Conservation (phyloP, 2,888 invertebrate genomes). For the Scaptomyza polygonia region DNA sequence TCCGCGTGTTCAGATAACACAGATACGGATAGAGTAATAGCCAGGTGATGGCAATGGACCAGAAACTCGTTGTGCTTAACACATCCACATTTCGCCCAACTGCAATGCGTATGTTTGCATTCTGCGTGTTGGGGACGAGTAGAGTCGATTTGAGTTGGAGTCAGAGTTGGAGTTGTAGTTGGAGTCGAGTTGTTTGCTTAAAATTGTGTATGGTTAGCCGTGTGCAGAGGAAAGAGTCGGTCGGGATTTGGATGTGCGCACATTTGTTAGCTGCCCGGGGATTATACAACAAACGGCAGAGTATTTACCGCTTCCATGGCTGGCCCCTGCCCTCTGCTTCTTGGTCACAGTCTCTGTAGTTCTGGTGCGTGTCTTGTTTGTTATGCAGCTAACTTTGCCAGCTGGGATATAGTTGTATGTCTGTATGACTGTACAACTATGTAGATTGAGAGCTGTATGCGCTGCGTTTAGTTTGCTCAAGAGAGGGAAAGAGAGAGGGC, state of each 20-base stretch:
- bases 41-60: constrained; percentile 67
- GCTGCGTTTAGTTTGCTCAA: constrained; percentile 38
- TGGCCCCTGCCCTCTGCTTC: background rate
- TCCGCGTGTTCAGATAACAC: constrained; percentile 33
- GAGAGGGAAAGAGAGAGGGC: background rate
- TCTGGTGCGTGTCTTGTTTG: constrained; percentile 41
- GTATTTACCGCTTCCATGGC: constrained; percentile 59
- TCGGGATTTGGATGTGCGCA: constrained; percentile 67
- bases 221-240: constrained; percentile 23
- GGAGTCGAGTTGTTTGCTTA: constrained; percentile 33
- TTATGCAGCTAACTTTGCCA: constrained; percentile 44
- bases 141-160: constrained; percentile 4
- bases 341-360: background rate
- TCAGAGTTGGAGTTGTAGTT: constrained; percentile 7
- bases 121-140: constrained; percentile 39
- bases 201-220: constrained; percentile 6
- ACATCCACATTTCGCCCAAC: constrained; percentile 58
- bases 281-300: constrained; percentile 65
- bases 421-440: background rate
- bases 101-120: constrained; percentile 76
- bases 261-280: constrained; percentile 74
- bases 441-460: constrained; percentile 41
- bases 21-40: constrained; percentile 52
- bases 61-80: constrained; percentile 63
- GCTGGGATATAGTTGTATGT: constrained; percentile 17